Evolutionary conservation across 2,113 vertebrate species (phyloP), one percentile per base, ranked within the genome.

Genomic region (Centrocercus urophasianus): DNA sequence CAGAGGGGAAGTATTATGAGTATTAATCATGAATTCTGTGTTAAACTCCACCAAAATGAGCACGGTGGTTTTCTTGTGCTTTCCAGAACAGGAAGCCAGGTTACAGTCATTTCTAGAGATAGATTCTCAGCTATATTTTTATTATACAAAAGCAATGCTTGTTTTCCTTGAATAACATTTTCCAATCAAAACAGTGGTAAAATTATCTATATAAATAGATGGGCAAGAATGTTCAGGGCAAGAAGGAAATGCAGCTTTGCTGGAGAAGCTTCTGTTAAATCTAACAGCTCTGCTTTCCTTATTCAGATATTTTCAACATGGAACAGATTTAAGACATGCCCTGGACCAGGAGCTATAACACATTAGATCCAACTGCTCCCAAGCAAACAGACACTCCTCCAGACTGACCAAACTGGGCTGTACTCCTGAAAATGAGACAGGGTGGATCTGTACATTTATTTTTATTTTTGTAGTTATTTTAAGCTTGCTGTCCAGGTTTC

Each of bases 371-470:
- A 47, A 34, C 40, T 69, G 18, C 12, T 48, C 20, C 28, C 0
- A 0, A 63, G 56, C 52, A 76, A 17, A 2, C 1, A 25, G 67
- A 48, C 18, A 28, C 13, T 73, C 2, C 13, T 66, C 6, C 30
- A n/a, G 18, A 8, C 25, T 0, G 0, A 20, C 5, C 27, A n/a
- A 21, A 8, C 21, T 0, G 0, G 20, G n/a, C 19, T 56, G 18
- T 12, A 27, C 15, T 63, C 20, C 6, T 1, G 1, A 32, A 11
- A 72, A 14, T 2, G 8, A 73, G 20, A 36, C 2, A 8, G 7
- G n/a, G 38, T 8, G 3, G 22, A 38, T 69, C 24, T 27, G 65
- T 28, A 24, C 5, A 28, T 43, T 59, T 38, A 30, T 30, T n/a
- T n/a, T 1, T 1, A 4, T 28, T 30, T 5, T 43, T 54, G 11